Base-by-base conservation (phyloP, 2,888 invertebrate species). In the Pedicia rivosa region DNA sequence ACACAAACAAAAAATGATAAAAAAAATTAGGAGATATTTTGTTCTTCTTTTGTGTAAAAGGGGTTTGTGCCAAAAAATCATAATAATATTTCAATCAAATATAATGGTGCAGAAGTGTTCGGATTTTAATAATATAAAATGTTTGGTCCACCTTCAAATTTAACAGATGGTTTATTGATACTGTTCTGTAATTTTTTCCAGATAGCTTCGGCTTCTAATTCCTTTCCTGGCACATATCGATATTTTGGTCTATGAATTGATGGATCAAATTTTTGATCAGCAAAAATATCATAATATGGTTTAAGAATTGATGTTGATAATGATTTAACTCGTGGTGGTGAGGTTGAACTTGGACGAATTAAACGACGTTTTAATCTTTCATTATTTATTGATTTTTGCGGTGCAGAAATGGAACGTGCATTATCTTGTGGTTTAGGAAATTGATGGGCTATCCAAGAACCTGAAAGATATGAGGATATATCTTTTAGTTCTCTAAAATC, bases 391-490 rank as follows among this genome's bases (percentile, higher is more conserved):
- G 54, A 49, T 35, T 53, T 49, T 30, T 63, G 62, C 2, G 69
- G 67, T 5, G 67, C 62, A 2, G 70, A 70, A 29, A 78, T 50
- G 3, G 78, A 71, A 34, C 72, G 65, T n/a, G 74, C 70, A 49
- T 79, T 79, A 47, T 78, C 78, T 39, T 69, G 69, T 2, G 67
- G 67, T 47, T 66, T 75, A 0, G 84, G 83, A 54, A 74, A 81
- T 46, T 70, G 72, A 55, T 86, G 86, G 1, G 86, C 83, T 25
- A 78, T 70, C 84, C 86, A 86, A 6, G 76, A 67, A 2, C 80
- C 83, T 0, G 76, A 72, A 42, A 86, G 57, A 56, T 83, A 83
- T 0, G 81, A 79, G 1, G 81, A 76, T 35, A 84, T 78, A 48
- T 82, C 79, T 8, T 75, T 67, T 2, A 83, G 61, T 50, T 84